These are phyloP conservation scores for Otis tarda DNA, from an alignment of 2,113 vertebrate species.

Conservation along the genomic window DNA sequence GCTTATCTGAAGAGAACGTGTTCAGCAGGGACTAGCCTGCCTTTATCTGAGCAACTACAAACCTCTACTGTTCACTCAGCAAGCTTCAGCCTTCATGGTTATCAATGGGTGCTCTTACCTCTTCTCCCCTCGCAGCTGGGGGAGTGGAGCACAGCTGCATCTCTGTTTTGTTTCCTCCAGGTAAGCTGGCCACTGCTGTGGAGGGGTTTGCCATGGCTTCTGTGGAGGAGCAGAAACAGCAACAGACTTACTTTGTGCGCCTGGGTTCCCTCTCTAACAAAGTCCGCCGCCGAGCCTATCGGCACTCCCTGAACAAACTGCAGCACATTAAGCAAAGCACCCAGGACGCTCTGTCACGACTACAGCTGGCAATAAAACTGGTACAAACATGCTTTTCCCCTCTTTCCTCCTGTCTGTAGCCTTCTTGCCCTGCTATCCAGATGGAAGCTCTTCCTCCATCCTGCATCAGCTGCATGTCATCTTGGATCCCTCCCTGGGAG, in stretches of 20 bases:
- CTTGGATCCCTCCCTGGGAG: not conserved
- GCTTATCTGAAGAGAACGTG: not conserved
- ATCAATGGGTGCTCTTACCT: not conserved
- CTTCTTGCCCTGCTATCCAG: not conserved
- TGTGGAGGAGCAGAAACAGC: slow-evolving; percentile 66
- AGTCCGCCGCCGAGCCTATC: slow-evolving; percentile 80
- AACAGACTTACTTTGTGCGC: slow-evolving; percentile 87
- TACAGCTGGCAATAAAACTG: slow-evolving; percentile 85
- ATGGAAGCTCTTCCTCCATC: not conserved
- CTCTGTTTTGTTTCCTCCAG: slow-evolving; percentile 55
- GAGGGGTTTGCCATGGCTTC: slow-evolving; percentile 54
- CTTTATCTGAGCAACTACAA: not conserved
- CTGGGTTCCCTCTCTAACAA: slow-evolving; percentile 86
- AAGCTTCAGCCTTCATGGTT: not conserved
- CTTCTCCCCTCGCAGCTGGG: not conserved
- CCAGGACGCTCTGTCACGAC: slow-evolving; percentile 74
- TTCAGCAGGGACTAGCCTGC: not conserved
- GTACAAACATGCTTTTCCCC: slow-evolving; percentile 39
- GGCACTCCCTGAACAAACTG: slow-evolving; percentile 84
- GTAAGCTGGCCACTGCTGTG: slow-evolving; percentile 53
- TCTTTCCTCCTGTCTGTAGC: not conserved
- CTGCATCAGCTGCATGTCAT: not conserved
- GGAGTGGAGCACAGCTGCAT: not conserved
- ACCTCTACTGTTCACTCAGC: not conserved
- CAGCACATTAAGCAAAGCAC: slow-evolving; percentile 68